These are phyloP conservation scores for Heliconius cydno DNA, from an alignment of 2,888 invertebrate genomes.

Conservation along the genomic window DNA sequence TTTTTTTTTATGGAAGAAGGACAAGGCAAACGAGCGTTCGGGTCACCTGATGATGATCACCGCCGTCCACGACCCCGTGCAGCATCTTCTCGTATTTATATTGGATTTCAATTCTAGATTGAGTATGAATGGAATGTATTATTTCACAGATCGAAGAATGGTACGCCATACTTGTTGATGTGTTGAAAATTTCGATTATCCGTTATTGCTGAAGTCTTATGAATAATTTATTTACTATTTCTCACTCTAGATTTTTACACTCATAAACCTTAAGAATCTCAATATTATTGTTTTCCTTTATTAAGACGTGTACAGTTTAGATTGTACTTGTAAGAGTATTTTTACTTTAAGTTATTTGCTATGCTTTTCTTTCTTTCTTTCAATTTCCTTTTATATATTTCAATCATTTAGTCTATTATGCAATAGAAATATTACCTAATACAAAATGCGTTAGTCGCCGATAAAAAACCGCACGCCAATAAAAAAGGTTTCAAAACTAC, in stretches of 20 bases:
- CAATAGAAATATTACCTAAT: not conserved
- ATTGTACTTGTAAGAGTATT: not conserved
- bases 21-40: too few relatives aligned
- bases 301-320: too few relatives aligned
- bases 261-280: too few relatives aligned
- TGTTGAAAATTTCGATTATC: too few relatives aligned
- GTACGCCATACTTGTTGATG: not conserved
- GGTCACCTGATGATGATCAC: too few relatives aligned
- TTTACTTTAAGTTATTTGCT: too few relatives aligned
- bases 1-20: too few relatives aligned
- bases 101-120: conserved; percentile 3
- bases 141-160: not conserved
- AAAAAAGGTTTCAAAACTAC: conserved; percentile 94
- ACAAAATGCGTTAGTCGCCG: conserved; percentile 35
- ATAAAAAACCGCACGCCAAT: conserved; percentile 91
- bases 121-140: not conserved
- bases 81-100: too few relatives aligned
- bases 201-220: not conserved
- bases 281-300: not conserved
- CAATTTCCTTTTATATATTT: not conserved
- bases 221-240: conserved; percentile 2
- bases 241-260: not conserved
- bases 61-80: too few relatives aligned
- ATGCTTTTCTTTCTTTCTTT: too few relatives aligned
- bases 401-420: not conserved